Evolutionary conservation across 2,888 invertebrate species (phyloP).

Genomic region (Pyrgus malvae): DNA sequence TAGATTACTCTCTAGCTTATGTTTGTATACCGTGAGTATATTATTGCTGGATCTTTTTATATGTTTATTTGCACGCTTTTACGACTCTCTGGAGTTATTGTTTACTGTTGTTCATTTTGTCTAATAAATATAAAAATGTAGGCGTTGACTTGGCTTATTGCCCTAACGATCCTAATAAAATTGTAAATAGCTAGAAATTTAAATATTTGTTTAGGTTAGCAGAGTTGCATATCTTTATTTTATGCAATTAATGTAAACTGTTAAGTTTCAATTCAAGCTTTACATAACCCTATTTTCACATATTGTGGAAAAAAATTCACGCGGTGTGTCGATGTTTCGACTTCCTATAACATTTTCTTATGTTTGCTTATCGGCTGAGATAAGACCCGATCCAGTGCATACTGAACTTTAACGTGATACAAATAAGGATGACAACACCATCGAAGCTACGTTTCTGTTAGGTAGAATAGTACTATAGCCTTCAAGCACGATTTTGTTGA

Average conservation of each 20-base stretch:
- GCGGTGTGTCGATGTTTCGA: constrained; percentile 31
- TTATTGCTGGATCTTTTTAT: constrained; percentile 35
- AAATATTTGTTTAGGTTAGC: too few relatives aligned
- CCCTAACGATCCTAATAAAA: too few relatives aligned
- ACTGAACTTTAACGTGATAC: not conserved
- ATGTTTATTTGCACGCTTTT: constrained; percentile 28
- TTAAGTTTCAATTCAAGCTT: constrained; percentile 24
- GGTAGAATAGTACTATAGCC: constrained; percentile 15
- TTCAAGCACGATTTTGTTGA: constrained; percentile 18
- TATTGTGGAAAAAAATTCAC: constrained; percentile 28
- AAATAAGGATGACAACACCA: not conserved
- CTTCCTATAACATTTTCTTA: constrained; percentile 37
- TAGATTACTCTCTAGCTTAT: constrained; percentile 44
- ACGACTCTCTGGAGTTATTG: not conserved
- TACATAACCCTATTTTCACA: constrained; percentile 33
- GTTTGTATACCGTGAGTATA: constrained; percentile 29
- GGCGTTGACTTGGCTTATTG: not conserved
- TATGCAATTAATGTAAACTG: not conserved
- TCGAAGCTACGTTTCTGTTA: too few relatives aligned
- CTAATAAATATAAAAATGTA: constrained; percentile 28
- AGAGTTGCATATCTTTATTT: too few relatives aligned
- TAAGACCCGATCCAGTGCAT: not conserved
- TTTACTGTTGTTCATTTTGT: constrained; percentile 5
- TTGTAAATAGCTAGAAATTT: too few relatives aligned
- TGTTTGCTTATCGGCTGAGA: constrained; percentile 32